A percentile compares a stretch with the other conserved stretches of the same genome.
phyloP scores from a whole-genome alignment of 2,797 vertebrate genomes.

The Pantherophis alleghaniensis region DNA sequence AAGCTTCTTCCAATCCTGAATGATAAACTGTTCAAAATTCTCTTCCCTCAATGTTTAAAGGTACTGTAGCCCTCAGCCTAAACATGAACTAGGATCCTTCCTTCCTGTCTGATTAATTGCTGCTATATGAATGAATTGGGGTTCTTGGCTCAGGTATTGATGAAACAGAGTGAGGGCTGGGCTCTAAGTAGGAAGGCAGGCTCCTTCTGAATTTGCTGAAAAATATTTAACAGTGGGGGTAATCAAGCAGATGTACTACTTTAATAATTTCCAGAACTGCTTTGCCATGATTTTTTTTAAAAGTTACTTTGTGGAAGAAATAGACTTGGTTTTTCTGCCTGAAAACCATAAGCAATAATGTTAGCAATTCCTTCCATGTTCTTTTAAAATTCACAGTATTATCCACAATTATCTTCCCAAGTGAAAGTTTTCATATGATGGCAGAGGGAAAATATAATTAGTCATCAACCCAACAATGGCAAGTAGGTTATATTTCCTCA shows the following conservation, averaged over 20 bases:
- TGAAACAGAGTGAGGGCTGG: slow-evolving; percentile 13
- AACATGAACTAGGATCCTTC: slow-evolving; percentile 25
- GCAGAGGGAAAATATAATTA: background rate
- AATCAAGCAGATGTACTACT: slow-evolving; percentile 39
- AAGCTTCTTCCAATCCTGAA: background rate
- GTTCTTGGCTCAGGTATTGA: slow-evolving; percentile 19
- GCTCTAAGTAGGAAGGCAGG: slow-evolving; percentile 6
- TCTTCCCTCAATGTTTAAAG: background rate
- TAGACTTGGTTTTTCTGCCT: background rate
- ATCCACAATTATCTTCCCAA: slow-evolving; percentile 27
- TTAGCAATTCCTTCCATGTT: background rate
- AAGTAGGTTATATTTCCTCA: background rate
- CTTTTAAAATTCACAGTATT: background rate
- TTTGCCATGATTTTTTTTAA: background rate
- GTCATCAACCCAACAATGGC: background rate
- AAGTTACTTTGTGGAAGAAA: background rate
- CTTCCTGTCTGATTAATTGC: slow-evolving; percentile 14
- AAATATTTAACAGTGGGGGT: slow-evolving; percentile 17
- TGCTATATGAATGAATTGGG: slow-evolving; percentile 28
- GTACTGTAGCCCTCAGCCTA: background rate
- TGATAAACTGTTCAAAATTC: background rate
- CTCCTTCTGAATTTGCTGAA: slow-evolving; percentile 9
- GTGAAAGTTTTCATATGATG: background rate
- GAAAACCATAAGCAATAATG: background rate
- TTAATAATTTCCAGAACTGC: slow-evolving; percentile 1